Evolutionary conservation across 1,140 invertebrate genomes (phyloP).

Genomic region (Capitella teleta): DNA sequence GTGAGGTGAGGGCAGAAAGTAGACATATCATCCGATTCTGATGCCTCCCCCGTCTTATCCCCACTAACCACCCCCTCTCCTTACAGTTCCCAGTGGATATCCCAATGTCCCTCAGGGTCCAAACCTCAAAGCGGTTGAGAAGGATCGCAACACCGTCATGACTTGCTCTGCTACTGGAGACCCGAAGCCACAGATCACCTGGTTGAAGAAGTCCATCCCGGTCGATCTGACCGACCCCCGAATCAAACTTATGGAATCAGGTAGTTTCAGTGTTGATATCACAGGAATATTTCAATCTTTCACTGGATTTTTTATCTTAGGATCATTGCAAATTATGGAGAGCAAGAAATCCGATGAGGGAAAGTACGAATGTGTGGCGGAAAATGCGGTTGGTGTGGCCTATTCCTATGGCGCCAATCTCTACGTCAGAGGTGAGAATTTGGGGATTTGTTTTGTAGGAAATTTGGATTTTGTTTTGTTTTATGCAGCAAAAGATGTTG

Average conservation of each 20-base stretch:
- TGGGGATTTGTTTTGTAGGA: no score
- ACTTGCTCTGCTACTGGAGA: constrained; percentile 75
- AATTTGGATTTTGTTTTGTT: no score
- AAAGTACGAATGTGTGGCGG: constrained; percentile 84
- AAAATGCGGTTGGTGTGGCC: constrained; percentile 89
- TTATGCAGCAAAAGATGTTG: no score
- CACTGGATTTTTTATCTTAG: constrained; percentile 47
- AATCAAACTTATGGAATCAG: constrained; percentile 67
- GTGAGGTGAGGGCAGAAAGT: no score
- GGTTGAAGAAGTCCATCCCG: constrained; percentile 83
- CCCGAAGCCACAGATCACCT: constrained; percentile 73
- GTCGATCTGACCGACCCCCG: constrained; percentile 65
- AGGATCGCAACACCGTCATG: constrained; percentile 78
- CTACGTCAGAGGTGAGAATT: constrained; percentile 79
- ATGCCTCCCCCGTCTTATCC: background rate
- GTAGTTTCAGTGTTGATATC: constrained; percentile 42
- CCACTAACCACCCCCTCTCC: background rate
- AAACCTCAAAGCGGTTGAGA: constrained; percentile 82
- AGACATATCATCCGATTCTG: no score
- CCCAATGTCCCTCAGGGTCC: constrained; percentile 75
- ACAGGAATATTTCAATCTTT: constrained; percentile 3
- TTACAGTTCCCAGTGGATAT: constrained; percentile 64
- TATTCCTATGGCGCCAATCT: constrained; percentile 75
- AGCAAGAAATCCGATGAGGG: constrained; percentile 57
- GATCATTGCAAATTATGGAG: constrained; percentile 79